Conservation (phyloP, 1,140 invertebrate species). For the Leucophenga varia region DNA sequence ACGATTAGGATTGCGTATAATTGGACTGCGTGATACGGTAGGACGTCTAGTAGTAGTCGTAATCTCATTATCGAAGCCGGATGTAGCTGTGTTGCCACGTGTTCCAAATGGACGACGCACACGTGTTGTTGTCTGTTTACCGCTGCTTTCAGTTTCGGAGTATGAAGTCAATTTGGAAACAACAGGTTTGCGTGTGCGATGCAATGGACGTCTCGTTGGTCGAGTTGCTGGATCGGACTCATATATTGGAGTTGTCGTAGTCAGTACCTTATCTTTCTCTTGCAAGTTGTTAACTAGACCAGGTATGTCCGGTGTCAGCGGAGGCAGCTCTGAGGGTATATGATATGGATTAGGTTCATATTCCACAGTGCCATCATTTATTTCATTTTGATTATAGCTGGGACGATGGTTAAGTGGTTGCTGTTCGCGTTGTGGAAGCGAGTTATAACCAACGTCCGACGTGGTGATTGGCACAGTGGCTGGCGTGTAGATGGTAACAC, state of each 20-base stretch:
- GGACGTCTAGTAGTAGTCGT: slow-evolving; percentile 57
- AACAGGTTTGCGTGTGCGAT: slow-evolving; percentile 43
- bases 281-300: slow-evolving; percentile 64
- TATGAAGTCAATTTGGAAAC: slow-evolving; percentile 46
- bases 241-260: slow-evolving; percentile 29
- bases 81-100: slow-evolving; percentile 31
- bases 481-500: slow-evolving; percentile 39
- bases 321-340: slow-evolving; percentile 56
- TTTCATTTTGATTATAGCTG: slow-evolving; percentile 44
- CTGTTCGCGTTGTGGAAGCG: slow-evolving; percentile 9
- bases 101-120: slow-evolving; percentile 40
- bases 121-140: slow-evolving; percentile 32
- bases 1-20: slow-evolving; percentile 54
- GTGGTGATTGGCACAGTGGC: slow-evolving; percentile 30
- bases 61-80: slow-evolving; percentile 32
- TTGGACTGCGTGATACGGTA: slow-evolving; percentile 39
- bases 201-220: slow-evolving; percentile 45
- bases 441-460: slow-evolving; percentile 38
- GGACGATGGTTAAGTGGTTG: slow-evolving; percentile 36
- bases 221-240: slow-evolving; percentile 54
- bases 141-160: slow-evolving; percentile 37
- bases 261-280: slow-evolving; percentile 54
- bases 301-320: slow-evolving; percentile 61
- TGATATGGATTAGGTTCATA: slow-evolving; percentile 53
- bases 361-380: slow-evolving; percentile 41